Base-by-base conservation (phyloP, 2,888 invertebrate genomes). In the Dioctria rufipes region DNA sequence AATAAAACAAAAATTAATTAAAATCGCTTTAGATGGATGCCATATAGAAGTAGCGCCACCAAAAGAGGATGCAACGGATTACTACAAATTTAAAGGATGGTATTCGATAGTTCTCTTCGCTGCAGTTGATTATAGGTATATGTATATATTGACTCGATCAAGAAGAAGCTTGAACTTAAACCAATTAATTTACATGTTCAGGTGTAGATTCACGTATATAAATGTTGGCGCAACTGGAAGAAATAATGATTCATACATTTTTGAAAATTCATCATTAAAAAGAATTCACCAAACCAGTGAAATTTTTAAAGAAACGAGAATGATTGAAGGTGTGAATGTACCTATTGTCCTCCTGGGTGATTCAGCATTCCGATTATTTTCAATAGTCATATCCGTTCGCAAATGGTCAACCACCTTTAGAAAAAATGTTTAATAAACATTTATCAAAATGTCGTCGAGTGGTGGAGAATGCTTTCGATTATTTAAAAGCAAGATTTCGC, bases 391-490 rank as follows among this genome's bases (percentile, higher is more conserved):
- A 43, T 66, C 67, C 78, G 66, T 69, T 80, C 60, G 60, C 67
- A 39, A 3, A 13, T n/a, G 69, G 43, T 67, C 80, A 80, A 69
- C 58, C 63, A 39, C 13, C 6, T 42, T 46, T 65, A 66, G 69
- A 71, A 71, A 80, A 69, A 3, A 69, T 46, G 37, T 80, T 69
- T 13, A 80, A 80, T 61, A 42, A 60, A 49, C 5, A 58, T 67
- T 58, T 80, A 9, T 67, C 71, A 3, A 80, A 80, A 71, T 80
- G 63, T 51, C 49, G 80, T 9, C 46, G 73, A 13, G 80, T 80
- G 43, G 61, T 60, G 51, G 69, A 80, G 67, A 80, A 69, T 60
- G 69, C 80, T 13, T 80, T 69, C 69, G 67, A 69, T 5, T 69
- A 80, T 37, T 54, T 80, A 42, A 80, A 69, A 69, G 60, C 58